A percentile compares a stretch with the other conserved stretches of the same genome.
Evolutionary conservation across 2,113 vertebrate genomes (phyloP).

Genomic region (Mirounga angustirostris): DNA sequence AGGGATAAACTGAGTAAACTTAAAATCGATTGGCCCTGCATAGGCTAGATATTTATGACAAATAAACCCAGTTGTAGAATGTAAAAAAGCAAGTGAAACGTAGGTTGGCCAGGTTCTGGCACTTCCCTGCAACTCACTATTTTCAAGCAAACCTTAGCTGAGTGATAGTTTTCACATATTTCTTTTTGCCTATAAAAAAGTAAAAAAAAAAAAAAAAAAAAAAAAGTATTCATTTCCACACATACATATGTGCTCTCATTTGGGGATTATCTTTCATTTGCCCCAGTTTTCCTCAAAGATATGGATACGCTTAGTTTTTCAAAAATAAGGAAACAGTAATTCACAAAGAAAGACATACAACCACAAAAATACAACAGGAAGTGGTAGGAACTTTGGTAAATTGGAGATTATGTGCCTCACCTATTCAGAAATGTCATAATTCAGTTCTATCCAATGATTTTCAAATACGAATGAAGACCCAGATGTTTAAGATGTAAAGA

Average conservation of each 20-base stretch:
- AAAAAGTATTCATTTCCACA: not conserved
- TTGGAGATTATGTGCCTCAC: not conserved
- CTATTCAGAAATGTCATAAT: not conserved
- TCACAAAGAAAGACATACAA: not conserved
- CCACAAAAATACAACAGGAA: not conserved
- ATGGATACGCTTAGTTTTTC: not conserved
- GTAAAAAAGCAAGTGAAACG: not conserved
- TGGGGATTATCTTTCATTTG: not conserved
- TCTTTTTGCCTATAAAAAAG: not conserved
- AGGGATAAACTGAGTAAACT: slow-evolving; percentile 1
- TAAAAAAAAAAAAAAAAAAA: not conserved
- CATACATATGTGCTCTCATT: not conserved
- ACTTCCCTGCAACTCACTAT: not conserved
- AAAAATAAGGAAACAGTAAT: not conserved
- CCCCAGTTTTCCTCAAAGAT: not conserved
- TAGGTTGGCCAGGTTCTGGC: not conserved
- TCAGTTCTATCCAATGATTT: not conserved
- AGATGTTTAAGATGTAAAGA: not conserved
- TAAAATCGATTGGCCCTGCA: not conserved
- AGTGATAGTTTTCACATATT: not conserved
- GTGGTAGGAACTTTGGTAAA: not conserved
- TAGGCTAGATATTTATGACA: not conserved
- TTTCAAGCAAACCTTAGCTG: not conserved
- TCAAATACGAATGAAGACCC: not conserved
- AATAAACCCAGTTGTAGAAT: not conserved